Evolutionary conservation across 1,140 invertebrate genomes (phyloP), one percentile per base, ranked within the genome.

Genomic region (Saccostrea glomerata): DNA sequence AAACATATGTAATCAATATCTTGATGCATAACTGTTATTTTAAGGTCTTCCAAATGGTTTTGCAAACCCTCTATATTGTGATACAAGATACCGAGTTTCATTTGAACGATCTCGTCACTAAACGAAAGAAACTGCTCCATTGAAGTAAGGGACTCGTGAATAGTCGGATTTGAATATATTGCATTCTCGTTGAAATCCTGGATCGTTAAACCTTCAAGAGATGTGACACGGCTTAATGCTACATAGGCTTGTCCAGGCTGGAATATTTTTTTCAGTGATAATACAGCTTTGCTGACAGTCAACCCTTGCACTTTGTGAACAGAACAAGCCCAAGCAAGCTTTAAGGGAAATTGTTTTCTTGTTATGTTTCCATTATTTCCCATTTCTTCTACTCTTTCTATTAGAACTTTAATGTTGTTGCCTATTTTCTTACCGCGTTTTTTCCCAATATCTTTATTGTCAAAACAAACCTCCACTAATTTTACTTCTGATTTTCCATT

Each of bases 161-260:
- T 70, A n/a, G 6, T 70, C 5, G 63, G 63, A 70, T 70, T 70
- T 20, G 20, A 70, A 6, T n/a, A 70, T 70, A 70, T 70, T n/a
- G 63, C 63, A n/a, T 70, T 70, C 13, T 70, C 63, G 20, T 70
- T 25, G 25, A 70, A 70, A n/a, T 25, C 63, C 20, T 70, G 20
- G 13, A 70, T 70, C 25, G 25, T 11, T n/a, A 88, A 56, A 36
- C 87, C 87, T 25, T 58, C 47, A 82, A 70, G n/a, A n/a, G 87
- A 82, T 20, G 87, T 88, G 17, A 88, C 87, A 20, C 87, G 66
- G 54, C 87, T 88, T 23, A 88, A 82, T 20, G 87, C 87, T 56
- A 88, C 87, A 85, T 88, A 88, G 20, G 87, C 84, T 30, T 88
- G 87, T 25, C 87, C 87, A 58, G 17, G 63, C 9, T 40, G 13